Evolutionary conservation across 92 coral and sea anemone genomes (phyloP), one percentile per base, ranked within the genome.

Genomic region (Porites evermanni): DNA sequence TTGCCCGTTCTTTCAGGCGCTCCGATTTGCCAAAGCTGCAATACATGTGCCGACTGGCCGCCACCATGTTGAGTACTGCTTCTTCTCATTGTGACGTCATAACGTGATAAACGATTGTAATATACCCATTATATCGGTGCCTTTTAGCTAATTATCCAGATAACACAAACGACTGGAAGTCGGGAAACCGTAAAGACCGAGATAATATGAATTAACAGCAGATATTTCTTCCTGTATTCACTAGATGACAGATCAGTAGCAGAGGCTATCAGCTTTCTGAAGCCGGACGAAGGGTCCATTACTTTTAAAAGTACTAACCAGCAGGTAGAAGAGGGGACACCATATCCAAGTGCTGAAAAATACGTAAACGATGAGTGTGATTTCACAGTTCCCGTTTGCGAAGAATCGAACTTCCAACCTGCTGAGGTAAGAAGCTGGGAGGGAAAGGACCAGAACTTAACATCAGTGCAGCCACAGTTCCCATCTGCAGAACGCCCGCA

Each of bases 311-410:
- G 59, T 70, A 26, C 8, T 60, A 11, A 13, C 64, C 77, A 71
- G 59, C 29, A 81, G 69, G 44, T 59, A 24, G 63, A 21, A 58
- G 86, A 32, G 3, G 77, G 60, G 65, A 54, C 18, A 81, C 56
- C 38, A 38, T 44, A 29, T 26, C 32, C 24, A 24, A n/a, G 53
- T 26, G 8, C 38, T 47, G 77, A 70, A 24, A 64, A 69, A 29
- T 17, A 47, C 38, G 11, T 13, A 20, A 38, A 58, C 12, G 44
- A 71, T 38, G 70, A 17, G 12, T n/a, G 58, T 70, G 78, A 81
- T 24, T 81, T 70, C 21, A 70, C 59, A 70, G 86, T 81, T 64
- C 78, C 78, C 26, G 69, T 53, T 81, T 44, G 54, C 70, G 59
- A 70, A 2, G 86, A 70, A 18, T 70, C 20, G 59, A 19, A 20